Percentiles rank a stretch among this genome's conserved stretches.
Evolutionary conservation across 92 coral and sea anemone species (phyloP).

Genomic region (Plumapathes pennacea): DNA sequence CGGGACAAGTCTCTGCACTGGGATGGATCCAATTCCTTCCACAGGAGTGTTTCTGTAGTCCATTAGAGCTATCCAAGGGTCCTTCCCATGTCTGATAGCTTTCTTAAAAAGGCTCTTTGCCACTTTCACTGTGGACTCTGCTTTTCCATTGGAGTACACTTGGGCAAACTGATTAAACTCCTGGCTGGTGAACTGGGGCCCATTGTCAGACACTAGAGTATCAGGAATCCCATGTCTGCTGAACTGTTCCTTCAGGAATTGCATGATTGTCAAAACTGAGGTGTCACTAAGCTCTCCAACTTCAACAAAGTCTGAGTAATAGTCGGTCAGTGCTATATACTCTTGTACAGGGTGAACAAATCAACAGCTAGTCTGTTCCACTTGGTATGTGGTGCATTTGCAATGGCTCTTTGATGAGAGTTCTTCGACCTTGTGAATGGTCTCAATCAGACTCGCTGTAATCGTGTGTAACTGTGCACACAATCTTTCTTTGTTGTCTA

Average conservation of each 20-base stretch:
- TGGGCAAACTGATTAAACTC: conserved; percentile 42
- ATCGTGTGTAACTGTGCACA: background rate
- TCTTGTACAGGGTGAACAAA: conserved; percentile 48
- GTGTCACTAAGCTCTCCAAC: conserved; percentile 44
- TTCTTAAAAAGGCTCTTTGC: conserved; percentile 53
- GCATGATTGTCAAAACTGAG: conserved; percentile 29
- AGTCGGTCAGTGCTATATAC: conserved; percentile 49
- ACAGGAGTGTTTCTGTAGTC: conserved; percentile 31
- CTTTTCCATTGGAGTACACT: conserved; percentile 38
- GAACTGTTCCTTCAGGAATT: conserved; percentile 58
- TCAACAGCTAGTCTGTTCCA: conserved; percentile 57
- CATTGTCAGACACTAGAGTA: conserved; percentile 51
- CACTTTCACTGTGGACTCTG: conserved; percentile 27
- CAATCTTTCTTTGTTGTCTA: conserved; percentile 3
- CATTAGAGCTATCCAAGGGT: conserved; percentile 43
- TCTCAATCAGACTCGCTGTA: conserved; percentile 18
- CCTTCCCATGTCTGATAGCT: conserved; percentile 43
- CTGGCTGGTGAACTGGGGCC: conserved; percentile 38
- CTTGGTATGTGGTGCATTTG: conserved; percentile 52
- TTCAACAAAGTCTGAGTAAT: conserved; percentile 60
- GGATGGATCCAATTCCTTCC: conserved; percentile 20
- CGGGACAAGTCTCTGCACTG: conserved; percentile 33
- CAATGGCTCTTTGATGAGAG: conserved; percentile 52
- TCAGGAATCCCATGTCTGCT: conserved; percentile 63
- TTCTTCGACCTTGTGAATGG: conserved; percentile 48